These are phyloP conservation scores for Xyliphius kryptos DNA, from an alignment of 2,113 vertebrate species.

Conservation along the genomic window DNA sequence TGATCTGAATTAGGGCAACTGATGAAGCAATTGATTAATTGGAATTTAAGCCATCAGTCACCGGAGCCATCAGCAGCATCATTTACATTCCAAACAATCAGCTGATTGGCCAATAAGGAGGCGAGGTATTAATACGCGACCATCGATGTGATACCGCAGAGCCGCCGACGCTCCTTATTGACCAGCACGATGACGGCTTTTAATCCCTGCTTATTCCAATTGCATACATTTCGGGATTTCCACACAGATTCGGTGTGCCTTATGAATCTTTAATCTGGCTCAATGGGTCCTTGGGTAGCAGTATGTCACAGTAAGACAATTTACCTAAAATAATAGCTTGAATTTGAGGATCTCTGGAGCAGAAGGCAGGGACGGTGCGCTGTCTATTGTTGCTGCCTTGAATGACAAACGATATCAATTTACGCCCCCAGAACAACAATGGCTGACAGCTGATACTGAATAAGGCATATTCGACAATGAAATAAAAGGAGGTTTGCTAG, in stretches of 20 bases:
- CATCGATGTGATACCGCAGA: conserved; percentile 74
- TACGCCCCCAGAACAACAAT: background rate
- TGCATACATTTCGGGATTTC: conserved; percentile 69
- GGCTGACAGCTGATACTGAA: too few relatives aligned
- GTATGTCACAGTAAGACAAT: too few relatives aligned
- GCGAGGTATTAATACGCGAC: conserved; percentile 76
- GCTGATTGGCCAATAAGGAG: conserved; percentile 79
- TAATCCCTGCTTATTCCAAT: conserved; percentile 70
- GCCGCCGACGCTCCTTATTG: conserved; percentile 66
- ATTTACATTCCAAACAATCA: conserved; percentile 97
- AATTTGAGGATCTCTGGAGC: conserved; percentile 4
- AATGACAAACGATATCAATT: too few relatives aligned
- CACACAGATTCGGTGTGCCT: conserved; percentile 59
- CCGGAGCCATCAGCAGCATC: conserved; percentile 85
- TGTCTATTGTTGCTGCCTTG: conserved; percentile 14
- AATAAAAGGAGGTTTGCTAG: too few relatives aligned
- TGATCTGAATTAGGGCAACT: conserved; percentile 97
- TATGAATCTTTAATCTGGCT: conserved; percentile 73
- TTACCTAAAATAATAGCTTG: too few relatives aligned
- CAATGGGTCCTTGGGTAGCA: too few relatives aligned
- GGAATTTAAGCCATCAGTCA: conserved; percentile 98
- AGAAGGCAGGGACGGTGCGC: conserved; percentile 4
- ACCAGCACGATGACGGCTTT: conserved; percentile 69
- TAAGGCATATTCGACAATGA: too few relatives aligned
- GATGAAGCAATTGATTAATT: conserved; percentile 97